Evolutionary conservation across 2,888 invertebrate genomes (phyloP).

Genomic region (Hypena proboscidalis): DNA sequence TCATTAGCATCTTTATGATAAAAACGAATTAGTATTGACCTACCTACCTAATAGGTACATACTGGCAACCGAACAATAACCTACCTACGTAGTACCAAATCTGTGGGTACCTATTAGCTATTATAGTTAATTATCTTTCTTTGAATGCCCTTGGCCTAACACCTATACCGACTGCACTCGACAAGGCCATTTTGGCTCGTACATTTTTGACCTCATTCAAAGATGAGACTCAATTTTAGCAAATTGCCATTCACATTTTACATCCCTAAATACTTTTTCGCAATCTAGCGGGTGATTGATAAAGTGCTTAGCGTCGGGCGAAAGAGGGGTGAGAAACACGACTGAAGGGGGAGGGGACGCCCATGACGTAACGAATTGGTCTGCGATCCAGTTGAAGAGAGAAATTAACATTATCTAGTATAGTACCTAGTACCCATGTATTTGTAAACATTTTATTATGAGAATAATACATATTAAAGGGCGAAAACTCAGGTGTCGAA

Average conservation of each 20-base stretch:
- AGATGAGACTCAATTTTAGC: constrained; percentile 39
- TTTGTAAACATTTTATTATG: too few species aligned
- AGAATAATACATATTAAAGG: too few species aligned
- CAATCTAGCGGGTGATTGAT: constrained; percentile 67
- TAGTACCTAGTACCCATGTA: too few species aligned
- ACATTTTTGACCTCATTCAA: constrained; percentile 54
- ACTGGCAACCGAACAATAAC: background rate
- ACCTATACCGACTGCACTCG: constrained; percentile 24
- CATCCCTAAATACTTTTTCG: constrained; percentile 50
- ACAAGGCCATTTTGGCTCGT: constrained; percentile 48
- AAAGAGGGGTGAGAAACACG: constrained; percentile 32
- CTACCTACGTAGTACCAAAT: constrained; percentile 1
- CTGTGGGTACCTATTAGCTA: background rate
- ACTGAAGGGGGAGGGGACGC: constrained; percentile 48
- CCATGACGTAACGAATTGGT: constrained; percentile 76
- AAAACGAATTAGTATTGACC: background rate
- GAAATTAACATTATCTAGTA: constrained; percentile 56
- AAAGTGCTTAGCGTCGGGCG: constrained; percentile 49
- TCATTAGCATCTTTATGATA: constrained; percentile 13
- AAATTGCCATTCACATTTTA: constrained; percentile 34
- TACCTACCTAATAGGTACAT: background rate
- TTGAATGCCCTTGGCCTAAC: constrained; percentile 29
- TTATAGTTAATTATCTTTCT: constrained; percentile 4
- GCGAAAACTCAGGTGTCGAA: too few species aligned
- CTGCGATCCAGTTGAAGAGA: constrained; percentile 70